Conservation (phyloP, 2,113 vertebrate species). For the Harpagus bidentatus region DNA sequence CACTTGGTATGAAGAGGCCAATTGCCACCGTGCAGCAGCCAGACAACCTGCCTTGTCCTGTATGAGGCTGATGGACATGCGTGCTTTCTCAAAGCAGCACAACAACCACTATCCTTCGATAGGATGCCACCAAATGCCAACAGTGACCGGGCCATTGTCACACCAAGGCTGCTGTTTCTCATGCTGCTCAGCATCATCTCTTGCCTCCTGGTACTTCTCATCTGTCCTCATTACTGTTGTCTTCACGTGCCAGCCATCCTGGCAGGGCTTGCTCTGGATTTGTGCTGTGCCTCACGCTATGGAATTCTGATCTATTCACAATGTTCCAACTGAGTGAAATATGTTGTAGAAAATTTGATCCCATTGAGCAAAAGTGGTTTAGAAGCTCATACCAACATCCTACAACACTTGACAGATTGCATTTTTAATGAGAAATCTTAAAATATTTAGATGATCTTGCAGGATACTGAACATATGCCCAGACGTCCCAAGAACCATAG, state of each 20-base stretch:
- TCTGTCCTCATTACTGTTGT: neutral
- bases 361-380: neutral
- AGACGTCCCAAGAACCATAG: neutral
- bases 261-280: neutral
- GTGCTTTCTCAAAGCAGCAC: accelerated
- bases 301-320: neutral
- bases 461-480: neutral
- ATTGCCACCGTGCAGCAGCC: accelerated
- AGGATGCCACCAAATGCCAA: neutral
- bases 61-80: neutral
- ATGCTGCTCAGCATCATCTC: neutral
- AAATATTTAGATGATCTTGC: neutral
- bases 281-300: neutral
- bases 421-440: neutral
- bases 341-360: neutral
- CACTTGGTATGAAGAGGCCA: neutral
- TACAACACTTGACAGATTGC: neutral
- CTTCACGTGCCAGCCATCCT: neutral
- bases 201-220: neutral
- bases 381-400: neutral
- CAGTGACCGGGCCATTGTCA: neutral
- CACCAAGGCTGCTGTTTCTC: neutral
- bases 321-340: neutral
- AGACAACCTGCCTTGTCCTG: accelerated
- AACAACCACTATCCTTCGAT: neutral